Conservation (phyloP, 2,888 invertebrate species). For the Iselma pallidipennis region DNA sequence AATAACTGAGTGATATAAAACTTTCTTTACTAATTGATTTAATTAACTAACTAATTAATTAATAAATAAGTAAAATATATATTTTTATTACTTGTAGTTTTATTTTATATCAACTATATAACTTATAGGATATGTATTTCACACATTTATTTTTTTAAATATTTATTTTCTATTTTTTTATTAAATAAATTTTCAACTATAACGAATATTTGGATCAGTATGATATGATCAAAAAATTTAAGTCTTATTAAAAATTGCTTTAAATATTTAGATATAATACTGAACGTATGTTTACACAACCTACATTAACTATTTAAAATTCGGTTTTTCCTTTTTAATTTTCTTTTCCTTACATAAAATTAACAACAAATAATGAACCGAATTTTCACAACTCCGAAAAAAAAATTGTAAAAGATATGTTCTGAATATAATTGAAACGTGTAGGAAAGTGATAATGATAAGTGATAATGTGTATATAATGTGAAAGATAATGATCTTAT, state of each 20-base stretch:
- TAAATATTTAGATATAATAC: conserved; percentile 22
- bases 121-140: conserved; percentile 46
- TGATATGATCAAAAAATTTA: conserved; percentile 3
- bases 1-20: conserved; percentile 43
- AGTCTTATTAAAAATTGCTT: conserved; percentile 9
- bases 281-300: conserved; percentile 34
- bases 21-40: conserved; percentile 9
- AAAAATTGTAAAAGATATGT: conserved; percentile 35
- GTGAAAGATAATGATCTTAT: conserved; percentile 4
- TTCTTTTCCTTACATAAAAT: background rate
- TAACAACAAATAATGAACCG: conserved; percentile 21
- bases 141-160: conserved; percentile 37
- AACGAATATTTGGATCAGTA: background rate
- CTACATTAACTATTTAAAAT: conserved; percentile 15
- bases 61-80: conserved; percentile 29
- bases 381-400: no score
- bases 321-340: background rate
- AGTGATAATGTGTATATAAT: conserved; percentile 11
- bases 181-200: conserved; percentile 13
- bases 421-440: conserved; percentile 49
- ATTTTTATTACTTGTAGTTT: conserved; percentile 34
- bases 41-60: conserved; percentile 17
- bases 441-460: conserved; percentile 44
- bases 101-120: no score
- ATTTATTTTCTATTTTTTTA: no score